Base-by-base conservation (phyloP, 37 sponge, comb jelly and placozoan genomes). In the Geodia barretti region DNA sequence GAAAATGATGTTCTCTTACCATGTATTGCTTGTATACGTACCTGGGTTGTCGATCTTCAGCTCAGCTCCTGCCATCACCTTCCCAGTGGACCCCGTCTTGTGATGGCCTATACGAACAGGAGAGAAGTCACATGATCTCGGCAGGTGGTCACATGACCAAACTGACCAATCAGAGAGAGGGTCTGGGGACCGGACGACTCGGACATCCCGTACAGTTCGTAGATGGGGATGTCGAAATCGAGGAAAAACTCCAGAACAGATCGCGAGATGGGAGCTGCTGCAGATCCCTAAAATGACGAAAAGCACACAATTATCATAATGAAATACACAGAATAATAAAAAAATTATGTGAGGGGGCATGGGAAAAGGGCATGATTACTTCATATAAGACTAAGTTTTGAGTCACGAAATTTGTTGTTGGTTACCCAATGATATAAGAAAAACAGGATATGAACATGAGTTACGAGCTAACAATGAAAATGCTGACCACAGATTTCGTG, bases 111-210 rank as follows among this genome's bases (percentile, higher is more conserved):
- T 23, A 65, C 19, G n/a, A n/a, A n/a, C n/a, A n/a, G 19, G 11
- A 58, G 60, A 23, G 65, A 64, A 64, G 5, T 24, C 30, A 26
- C 7, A 7, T 29, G 25, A 26, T 64, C 30, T 23, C 25, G 24
- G 11, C 65, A 64, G 24, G 7, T 64, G 65, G 29, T 64, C 29
- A 29, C 30, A 26, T 64, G 25, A 64, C 65, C 54, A 37, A 39
- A 74, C 64, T 62, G 35, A 94, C 93, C 93, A 28, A 69, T 70
- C 28, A 70, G 67, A n/a, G 92, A 92, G 73, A 95, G 70, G 20
- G 94, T 89, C 65, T 88, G 90, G 24, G 97, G 96, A 24, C 99
- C 99, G n/a, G 91, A 76, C 7, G 88, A 91, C 82, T 98, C 98
- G 0, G 89, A 90, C 92, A 93, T 92, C 29, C 99, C 96, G 77